Percentiles rank a stretch among this genome's conserved stretches.
Conservation (phyloP, 2,888 invertebrate species). For the Apoda limacodes region DNA sequence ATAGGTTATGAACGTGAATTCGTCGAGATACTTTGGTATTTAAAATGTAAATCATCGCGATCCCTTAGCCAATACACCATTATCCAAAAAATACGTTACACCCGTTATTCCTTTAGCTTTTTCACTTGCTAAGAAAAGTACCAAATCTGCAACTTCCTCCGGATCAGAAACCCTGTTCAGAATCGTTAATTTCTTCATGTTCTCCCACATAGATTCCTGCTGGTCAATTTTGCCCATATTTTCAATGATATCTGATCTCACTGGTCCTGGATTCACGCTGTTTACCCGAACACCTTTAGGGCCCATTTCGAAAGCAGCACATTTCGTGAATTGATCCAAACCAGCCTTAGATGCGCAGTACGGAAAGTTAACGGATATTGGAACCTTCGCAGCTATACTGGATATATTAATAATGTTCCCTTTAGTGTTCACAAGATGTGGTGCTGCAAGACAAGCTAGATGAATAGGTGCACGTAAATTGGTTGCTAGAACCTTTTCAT, state of each 20-base stretch:
- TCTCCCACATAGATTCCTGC: constrained; percentile 15
- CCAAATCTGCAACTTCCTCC: constrained; percentile 82
- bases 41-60: no score
- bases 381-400: constrained; percentile 20
- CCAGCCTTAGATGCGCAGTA: constrained; percentile 27
- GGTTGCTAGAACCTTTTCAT: constrained; percentile 23
- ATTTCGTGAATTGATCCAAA: constrained; percentile 91
- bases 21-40: no score
- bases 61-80: constrained; percentile 66
- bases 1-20: no score
- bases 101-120: constrained; percentile 86
- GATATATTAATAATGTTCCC: constrained; percentile 31
- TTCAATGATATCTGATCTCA: constrained; percentile 24
- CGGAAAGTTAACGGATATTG: constrained; percentile 15
- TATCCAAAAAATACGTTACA: constrained; percentile 83
- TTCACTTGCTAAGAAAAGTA: constrained; percentile 85
- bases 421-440: constrained; percentile 24
- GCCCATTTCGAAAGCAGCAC: constrained; percentile 83
- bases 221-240: constrained; percentile 15
- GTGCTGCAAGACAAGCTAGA: constrained; percentile 24
- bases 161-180: constrained; percentile 20
- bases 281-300: constrained; percentile 82
- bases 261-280: constrained; percentile 76
- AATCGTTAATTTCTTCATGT: constrained; percentile 13
- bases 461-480: constrained; percentile 25